Percentiles rank a stretch among this genome's conserved stretches.
phyloP scores from a whole-genome alignment of 2,797 vertebrate genomes.

The Malurus splendens region DNA sequence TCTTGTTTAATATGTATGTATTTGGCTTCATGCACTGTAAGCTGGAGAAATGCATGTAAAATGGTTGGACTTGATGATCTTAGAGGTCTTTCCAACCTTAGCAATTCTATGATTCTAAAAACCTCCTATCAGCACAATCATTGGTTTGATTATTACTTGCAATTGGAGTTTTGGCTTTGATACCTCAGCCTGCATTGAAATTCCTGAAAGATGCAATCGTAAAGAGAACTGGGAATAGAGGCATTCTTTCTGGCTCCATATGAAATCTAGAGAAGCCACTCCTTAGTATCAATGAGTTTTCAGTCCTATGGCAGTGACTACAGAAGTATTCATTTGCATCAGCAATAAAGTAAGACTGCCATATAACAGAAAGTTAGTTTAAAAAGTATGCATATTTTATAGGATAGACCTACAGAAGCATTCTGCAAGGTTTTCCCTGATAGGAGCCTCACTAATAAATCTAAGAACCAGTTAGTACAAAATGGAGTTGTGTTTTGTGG shows the following conservation, averaged over 20 bases:
- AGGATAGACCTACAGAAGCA: neutral
- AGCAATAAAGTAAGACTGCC: neutral
- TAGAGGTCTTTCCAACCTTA: neutral
- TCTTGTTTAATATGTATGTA: neutral
- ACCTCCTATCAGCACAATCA: neutral
- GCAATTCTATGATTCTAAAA: neutral
- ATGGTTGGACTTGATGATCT: neutral
- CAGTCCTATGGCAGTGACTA: neutral
- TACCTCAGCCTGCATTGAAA: neutral
- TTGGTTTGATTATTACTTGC: neutral
- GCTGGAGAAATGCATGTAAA: neutral
- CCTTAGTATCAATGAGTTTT: neutral
- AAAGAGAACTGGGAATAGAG: neutral
- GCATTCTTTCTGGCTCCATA: fast-evolving
- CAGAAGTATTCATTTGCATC: neutral
- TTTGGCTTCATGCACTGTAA: neutral
- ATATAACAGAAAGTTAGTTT: neutral
- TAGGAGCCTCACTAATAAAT: neutral
- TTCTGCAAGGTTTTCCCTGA: neutral
- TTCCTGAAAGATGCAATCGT: neutral
- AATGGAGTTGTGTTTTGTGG: neutral
- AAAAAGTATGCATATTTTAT: neutral
- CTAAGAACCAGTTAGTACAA: neutral
- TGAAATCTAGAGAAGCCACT: neutral
- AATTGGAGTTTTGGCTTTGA: neutral